These are phyloP conservation scores for Pentalonia nigronervosa DNA, from an alignment of 1,140 invertebrate species.

Conservation along the genomic window DNA sequence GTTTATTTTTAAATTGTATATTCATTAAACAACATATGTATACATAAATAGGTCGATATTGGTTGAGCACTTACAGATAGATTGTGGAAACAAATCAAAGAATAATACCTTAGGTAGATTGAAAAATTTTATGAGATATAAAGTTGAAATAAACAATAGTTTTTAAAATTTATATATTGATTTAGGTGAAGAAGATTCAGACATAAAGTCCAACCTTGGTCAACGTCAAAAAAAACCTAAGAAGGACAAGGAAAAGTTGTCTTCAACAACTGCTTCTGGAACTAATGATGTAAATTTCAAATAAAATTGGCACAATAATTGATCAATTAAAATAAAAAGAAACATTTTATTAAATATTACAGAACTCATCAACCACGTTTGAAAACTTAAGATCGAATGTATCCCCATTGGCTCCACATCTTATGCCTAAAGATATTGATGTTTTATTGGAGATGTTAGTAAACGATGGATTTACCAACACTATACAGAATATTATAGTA, in stretches of 20 bases:
- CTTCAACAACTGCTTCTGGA: not conserved
- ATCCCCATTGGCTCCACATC: too few relatives aligned
- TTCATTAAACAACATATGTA: not conserved
- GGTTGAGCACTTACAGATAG: not conserved
- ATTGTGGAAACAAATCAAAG: too few relatives aligned
- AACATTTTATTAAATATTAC: slow-evolving; percentile 3
- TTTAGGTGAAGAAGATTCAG: not conserved
- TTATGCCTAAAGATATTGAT: not conserved
- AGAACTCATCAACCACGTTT: not conserved
- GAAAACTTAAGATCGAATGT: not conserved
- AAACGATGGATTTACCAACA: slow-evolving; percentile 16
- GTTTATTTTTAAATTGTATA: not conserved
- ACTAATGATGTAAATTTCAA: slow-evolving; percentile 14
- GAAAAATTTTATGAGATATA: not conserved
- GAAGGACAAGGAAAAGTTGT: not conserved
- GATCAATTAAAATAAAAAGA: not conserved
- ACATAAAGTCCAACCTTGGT: not conserved
- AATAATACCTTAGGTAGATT: not conserved
- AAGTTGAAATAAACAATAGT: not conserved
- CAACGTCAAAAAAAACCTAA: not conserved
- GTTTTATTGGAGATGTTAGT: not conserved
- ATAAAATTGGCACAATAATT: too few relatives aligned
- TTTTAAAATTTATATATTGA: not conserved
- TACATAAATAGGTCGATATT: not conserved
- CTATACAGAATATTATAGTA: slow-evolving; percentile 53